These are phyloP conservation scores for Argyresthia goedartella DNA, from an alignment of 2,888 invertebrate species.

Conservation along the genomic window DNA sequence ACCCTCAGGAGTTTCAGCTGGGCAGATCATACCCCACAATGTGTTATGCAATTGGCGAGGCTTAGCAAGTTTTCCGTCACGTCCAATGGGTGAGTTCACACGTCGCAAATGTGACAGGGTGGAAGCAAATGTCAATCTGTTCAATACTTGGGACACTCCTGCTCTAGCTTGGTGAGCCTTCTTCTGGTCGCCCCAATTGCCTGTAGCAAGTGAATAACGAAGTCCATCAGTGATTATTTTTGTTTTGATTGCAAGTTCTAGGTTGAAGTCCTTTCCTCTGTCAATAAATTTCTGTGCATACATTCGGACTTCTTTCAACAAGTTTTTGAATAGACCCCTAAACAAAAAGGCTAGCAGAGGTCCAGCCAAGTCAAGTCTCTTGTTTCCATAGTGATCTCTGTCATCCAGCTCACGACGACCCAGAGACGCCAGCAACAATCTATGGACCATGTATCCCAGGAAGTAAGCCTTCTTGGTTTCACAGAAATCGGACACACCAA, in stretches of 20 bases:
- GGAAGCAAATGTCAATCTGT: conserved; percentile 97
- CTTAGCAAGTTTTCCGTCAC: conserved; percentile 98
- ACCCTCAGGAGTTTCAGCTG: conserved; percentile 99
- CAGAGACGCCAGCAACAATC: conserved; percentile 92
- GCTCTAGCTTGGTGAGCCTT: conserved; percentile 99
- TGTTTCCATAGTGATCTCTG: conserved; percentile 99
- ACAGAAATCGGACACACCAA: conserved; percentile 99
- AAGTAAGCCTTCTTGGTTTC: conserved; percentile 99
- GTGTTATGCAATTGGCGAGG: conserved; percentile 99
- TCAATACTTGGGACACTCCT: conserved; percentile 97
- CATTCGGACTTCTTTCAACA: conserved; percentile 97
- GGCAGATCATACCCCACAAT: conserved; percentile 99
- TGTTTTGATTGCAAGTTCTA: conserved; percentile 96
- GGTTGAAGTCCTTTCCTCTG: conserved; percentile 97
- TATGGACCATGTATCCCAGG: conserved; percentile 99
- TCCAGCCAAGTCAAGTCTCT: conserved; percentile 97
- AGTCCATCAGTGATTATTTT: conserved; percentile 98
- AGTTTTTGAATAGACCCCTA: conserved; percentile 94
- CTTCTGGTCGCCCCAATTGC: conserved; percentile 99
- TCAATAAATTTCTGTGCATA: conserved; percentile 99
- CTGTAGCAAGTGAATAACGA: conserved; percentile 97
- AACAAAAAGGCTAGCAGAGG: conserved; percentile 97
- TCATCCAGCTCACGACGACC: conserved; percentile 98
- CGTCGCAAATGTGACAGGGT: conserved; percentile 97
- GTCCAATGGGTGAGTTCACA: conserved; percentile 98